Base-by-base conservation (phyloP, 2,797 vertebrate species). In the Thripadectes ignobilis region DNA sequence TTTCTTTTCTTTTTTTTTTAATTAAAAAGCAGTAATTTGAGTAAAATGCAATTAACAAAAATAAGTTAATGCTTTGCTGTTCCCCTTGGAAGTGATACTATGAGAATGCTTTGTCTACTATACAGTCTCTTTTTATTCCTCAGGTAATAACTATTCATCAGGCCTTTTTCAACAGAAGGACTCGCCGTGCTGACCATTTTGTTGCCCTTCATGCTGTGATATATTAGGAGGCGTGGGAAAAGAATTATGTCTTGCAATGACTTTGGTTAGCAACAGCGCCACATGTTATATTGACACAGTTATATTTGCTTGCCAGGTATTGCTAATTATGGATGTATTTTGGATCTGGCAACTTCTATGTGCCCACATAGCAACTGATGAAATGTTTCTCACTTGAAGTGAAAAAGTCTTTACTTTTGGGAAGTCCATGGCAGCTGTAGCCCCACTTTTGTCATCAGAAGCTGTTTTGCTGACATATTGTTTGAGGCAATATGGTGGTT, bases 361-460 rank as follows among this genome's bases (percentile, higher is more conserved):
- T 41, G 59, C 29, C 67, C 41, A 45, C 8, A 41, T 9, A 83
- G 18, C 62, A 85, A 46, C 19, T 85, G 63, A 54, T 41, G 59
- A 67, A 92, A 74, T 1, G 0, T 36, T 18, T 77, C 65, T 73
- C 41, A 68, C 69, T 84, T 68, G 20, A 21, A 36, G 23, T 29
- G 32, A 16, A 89, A 22, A 75, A 30, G 21, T 36, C 21, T 81
- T 68, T 58, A 23, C 19, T 75, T 54, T 85, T 36, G 29, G 41
- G 30, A 54, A 75, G 58, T 23, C 36, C 0, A 0, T 58, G 57
- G 34, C 26, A 62, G 30, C 9, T 0, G 0, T 52, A 88, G 14
- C 22, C n/a, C 7, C 41, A 2, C 0, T 8, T 73, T 89, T 90
- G 41, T 85, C 36, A 39, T 22, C 30, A n/a, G 66, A 59, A 93